Evolutionary conservation across 2,888 invertebrate genomes (phyloP).

Genomic region (Candidula unifasciata): DNA sequence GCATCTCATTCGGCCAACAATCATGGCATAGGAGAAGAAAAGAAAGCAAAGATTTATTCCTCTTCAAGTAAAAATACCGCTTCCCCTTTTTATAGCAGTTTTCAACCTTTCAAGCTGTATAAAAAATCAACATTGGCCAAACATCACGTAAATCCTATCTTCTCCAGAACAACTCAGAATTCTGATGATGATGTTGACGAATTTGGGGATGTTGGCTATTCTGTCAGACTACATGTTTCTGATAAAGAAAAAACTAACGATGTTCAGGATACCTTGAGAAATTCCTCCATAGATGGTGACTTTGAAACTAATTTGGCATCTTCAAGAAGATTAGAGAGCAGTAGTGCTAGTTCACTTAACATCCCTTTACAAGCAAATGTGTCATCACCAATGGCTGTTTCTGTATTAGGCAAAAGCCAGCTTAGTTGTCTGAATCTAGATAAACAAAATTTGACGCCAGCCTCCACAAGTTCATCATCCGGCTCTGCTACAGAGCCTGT

Average conservation of each 20-base stretch:
- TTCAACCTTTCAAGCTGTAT: slow-evolving; percentile 39
- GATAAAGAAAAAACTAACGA: background rate
- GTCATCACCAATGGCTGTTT: background rate
- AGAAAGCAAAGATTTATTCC: background rate
- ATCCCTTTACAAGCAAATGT: background rate
- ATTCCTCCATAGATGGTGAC: background rate
- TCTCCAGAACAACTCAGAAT: slow-evolving; percentile 31
- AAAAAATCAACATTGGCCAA: slow-evolving; percentile 21
- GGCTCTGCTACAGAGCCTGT: background rate
- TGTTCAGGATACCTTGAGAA: background rate
- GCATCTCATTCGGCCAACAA: background rate
- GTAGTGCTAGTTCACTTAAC: background rate
- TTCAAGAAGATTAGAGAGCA: background rate
- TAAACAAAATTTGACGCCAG: background rate
- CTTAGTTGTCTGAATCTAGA: background rate
- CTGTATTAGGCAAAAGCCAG: background rate
- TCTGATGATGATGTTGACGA: slow-evolving; percentile 43
- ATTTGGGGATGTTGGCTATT: background rate
- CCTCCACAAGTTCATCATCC: background rate
- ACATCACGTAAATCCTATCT: slow-evolving; percentile 31
- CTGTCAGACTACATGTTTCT: background rate
- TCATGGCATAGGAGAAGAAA: background rate
- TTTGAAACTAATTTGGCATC: background rate
- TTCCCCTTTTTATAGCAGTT: slow-evolving; percentile 13
- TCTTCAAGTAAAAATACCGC: background rate